Percentiles rank a stretch among this genome's conserved stretches.
Evolutionary conservation across 2,797 vertebrate genomes (phyloP).

Genomic region (Pseudochirops corinnae): DNA sequence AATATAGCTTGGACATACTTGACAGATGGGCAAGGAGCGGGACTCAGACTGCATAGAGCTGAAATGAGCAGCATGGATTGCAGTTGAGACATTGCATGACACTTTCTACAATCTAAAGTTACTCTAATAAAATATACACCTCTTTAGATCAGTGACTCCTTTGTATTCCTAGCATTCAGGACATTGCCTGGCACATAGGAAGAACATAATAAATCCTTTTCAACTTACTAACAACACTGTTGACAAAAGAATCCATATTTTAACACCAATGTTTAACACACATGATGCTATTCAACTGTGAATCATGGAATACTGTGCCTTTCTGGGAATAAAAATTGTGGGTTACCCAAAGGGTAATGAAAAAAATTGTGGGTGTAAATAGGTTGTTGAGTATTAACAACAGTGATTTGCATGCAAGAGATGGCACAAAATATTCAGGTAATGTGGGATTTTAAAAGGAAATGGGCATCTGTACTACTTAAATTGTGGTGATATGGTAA

Average conservation of each 20-base stretch:
- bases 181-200: not conserved
- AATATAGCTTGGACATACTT: not conserved
- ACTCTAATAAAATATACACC: not conserved
- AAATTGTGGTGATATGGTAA: not conserved
- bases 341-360: not conserved
- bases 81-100: not conserved
- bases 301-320: not conserved
- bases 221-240: not conserved
- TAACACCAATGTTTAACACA: not conserved
- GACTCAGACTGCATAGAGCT: not conserved
- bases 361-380: not conserved
- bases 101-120: not conserved
- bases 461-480: not conserved
- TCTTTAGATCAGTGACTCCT: not conserved
- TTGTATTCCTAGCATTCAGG: not conserved
- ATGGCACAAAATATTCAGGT: not conserved
- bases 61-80: not conserved
- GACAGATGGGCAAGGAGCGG: not conserved
- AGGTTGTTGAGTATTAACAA: not conserved
- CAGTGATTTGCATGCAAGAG: not conserved
- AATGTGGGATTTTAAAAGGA: not conserved
- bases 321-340: not conserved
- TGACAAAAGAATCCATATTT: not conserved
- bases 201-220: not conserved
- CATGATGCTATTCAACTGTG: not conserved